Base-by-base conservation (phyloP, 2,113 vertebrate species). In the Ceuthmochares aereus region DNA sequence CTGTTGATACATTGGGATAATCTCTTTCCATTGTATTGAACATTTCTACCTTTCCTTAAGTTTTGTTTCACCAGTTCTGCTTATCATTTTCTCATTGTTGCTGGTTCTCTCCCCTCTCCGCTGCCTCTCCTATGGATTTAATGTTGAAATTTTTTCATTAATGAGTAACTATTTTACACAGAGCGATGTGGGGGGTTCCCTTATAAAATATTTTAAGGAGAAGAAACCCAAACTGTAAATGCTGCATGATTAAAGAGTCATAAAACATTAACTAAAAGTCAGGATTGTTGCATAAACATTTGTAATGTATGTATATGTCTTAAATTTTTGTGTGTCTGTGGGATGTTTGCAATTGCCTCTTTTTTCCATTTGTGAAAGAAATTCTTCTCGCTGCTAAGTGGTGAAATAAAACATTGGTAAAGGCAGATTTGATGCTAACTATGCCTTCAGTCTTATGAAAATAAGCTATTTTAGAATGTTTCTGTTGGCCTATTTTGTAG, bases 1-100 rank as follows among this genome's bases (percentile, higher is more conserved):
- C 96, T 98, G 97, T 98, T 98, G 97, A 97, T 98, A 97, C 96
- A 98, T 95, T 98, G 97, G 90, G 95, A 98, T 97, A 98, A 96
- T 97, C 96, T 97, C 96, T 98, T 98, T 98, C 96, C 96, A 97
- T 95, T 97, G 84, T 97, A 95, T 97, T 98, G 97, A 98, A 97
- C 96, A 95, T 97, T 97, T 93, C 95, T 97, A 95, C 96, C 96
- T 98, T 97, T 96, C 96, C 90, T 97, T 97, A 96, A 93, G 95
- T 97, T 97, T 96, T 97, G 93, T 97, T 97, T 98, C 95, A 97
- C 90, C 97, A 97, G 94, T 97, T 97, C 95, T 97, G 89, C 92
- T 93, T 92, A 98, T 75, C 92, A 96, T 84, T 96, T 96, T 91
- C 92, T 95, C 74, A 75, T 84, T 97, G 89, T 88, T 96, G 87